Conservation (phyloP, 2,797 vertebrate genomes). For the Tadarida brasiliensis region DNA sequence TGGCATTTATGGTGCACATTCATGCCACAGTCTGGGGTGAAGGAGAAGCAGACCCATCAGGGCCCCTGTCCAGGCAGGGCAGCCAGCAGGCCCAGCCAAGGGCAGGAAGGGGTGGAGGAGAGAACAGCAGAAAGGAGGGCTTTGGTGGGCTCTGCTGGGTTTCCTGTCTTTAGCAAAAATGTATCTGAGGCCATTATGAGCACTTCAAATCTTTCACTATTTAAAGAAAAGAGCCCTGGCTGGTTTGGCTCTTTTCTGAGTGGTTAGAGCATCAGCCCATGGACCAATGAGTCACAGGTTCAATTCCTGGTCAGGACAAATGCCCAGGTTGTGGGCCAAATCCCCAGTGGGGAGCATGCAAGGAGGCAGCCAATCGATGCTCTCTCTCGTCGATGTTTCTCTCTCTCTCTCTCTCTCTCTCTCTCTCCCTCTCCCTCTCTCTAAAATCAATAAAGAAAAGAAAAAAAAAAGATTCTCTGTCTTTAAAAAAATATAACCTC, state of each 20-base stretch:
- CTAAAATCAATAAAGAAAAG: background rate
- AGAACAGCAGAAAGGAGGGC: background rate
- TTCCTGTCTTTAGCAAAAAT: background rate
- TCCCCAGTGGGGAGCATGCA: too few relatives aligned
- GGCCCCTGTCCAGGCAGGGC: background rate
- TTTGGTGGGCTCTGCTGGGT: background rate
- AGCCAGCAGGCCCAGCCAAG: background rate
- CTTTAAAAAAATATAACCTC: too few relatives aligned
- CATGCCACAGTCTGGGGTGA: conserved; percentile 94
- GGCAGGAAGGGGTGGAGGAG: background rate
- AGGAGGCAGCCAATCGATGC: too few relatives aligned
- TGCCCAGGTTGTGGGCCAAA: too few relatives aligned
- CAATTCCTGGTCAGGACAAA: too few relatives aligned
- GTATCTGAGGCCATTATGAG: background rate
- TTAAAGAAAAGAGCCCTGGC: background rate
- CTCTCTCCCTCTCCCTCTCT: too few relatives aligned
- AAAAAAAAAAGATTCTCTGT: background rate
- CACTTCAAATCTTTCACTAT: background rate
- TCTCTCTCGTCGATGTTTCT: too few relatives aligned
- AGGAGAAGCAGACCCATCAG: background rate
- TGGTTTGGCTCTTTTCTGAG: too few relatives aligned
- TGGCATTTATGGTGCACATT: conserved; percentile 96
- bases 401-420: too few relatives aligned
- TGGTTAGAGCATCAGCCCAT: too few relatives aligned
- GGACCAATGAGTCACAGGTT: too few relatives aligned